Percentiles rank a stretch among this genome's conserved stretches.
Evolutionary conservation across 2,113 vertebrate genomes (phyloP).

Genomic region (Plotosus lineatus): DNA sequence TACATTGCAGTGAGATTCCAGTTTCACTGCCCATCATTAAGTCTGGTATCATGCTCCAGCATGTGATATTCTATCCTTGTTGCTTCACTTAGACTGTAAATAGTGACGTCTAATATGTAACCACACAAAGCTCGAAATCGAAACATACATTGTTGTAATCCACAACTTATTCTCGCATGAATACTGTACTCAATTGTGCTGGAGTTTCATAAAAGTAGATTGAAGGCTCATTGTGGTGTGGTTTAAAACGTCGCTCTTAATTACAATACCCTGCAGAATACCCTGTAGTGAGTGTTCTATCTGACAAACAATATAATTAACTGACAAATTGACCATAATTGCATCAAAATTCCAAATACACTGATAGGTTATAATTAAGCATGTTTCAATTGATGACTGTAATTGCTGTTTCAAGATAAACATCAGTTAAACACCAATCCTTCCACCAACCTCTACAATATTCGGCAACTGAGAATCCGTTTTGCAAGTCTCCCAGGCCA

Average conservation of each 20-base stretch:
- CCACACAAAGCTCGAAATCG: constrained; percentile 8
- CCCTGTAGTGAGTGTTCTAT: not conserved
- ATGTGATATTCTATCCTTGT: constrained; percentile 66
- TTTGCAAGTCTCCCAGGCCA: constrained; percentile 83
- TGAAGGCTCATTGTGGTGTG: not conserved
- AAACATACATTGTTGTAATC: constrained; percentile 20
- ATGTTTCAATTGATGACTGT: not conserved
- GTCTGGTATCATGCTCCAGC: constrained; percentile 57
- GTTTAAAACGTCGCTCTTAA: not conserved
- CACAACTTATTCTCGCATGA: not conserved
- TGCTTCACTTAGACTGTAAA: constrained; percentile 53
- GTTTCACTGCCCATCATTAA: constrained; percentile 55
- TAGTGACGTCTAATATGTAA: constrained; percentile 24
- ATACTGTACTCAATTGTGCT: not conserved
- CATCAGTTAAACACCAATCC: not conserved
- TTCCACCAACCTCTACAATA: constrained; percentile 59
- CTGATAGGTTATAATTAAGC: not conserved
- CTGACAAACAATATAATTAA: not conserved
- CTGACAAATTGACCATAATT: not conserved
- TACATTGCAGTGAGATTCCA: constrained; percentile 49
- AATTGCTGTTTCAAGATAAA: not conserved
- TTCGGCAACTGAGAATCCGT: constrained; percentile 44
- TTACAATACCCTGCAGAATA: not conserved
- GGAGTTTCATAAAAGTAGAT: not conserved
- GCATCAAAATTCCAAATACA: not conserved